Evolutionary conservation across 2,888 invertebrate species (phyloP).

Genomic region (Chouioia cunea): DNA sequence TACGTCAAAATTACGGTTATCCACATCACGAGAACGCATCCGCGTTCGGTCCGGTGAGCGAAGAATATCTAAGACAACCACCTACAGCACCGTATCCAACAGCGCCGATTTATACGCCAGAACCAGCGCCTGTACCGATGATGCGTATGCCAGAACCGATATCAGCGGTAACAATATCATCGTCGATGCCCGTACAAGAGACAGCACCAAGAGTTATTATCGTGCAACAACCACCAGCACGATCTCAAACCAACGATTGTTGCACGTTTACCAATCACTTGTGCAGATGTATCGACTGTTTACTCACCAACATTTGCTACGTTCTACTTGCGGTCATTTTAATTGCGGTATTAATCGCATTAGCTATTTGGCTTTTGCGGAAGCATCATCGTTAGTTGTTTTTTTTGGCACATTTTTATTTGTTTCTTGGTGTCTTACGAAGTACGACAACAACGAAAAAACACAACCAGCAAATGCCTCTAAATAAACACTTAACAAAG

Average conservation of each 20-base stretch:
- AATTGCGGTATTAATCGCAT: not conserved
- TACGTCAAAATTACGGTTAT: not conserved
- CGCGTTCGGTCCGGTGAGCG: not conserved
- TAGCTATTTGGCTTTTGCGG: not conserved
- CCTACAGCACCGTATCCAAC: slow-evolving; percentile 6
- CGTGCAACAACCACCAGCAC: slow-evolving; percentile 1
- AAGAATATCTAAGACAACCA: slow-evolving; percentile 15
- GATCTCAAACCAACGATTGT: too few species aligned
- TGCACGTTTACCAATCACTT: too few species aligned
- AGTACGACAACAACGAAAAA: too few species aligned
- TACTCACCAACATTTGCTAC: not conserved
- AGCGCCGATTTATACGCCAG: not conserved
- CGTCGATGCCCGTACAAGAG: too few species aligned
- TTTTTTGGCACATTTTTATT: too few species aligned
- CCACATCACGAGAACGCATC: not conserved
- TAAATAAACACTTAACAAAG: too few species aligned
- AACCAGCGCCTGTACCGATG: not conserved
- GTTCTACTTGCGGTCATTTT: not conserved
- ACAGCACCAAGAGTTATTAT: too few species aligned
- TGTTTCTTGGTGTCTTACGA: too few species aligned
- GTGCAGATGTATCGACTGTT: not conserved
- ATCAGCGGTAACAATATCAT: too few species aligned
- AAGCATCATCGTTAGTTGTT: not conserved
- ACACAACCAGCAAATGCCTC: too few species aligned
- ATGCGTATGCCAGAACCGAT: not conserved